Evolutionary conservation across 2,797 vertebrate genomes (phyloP).

Genomic region (Coilia nasus): DNA sequence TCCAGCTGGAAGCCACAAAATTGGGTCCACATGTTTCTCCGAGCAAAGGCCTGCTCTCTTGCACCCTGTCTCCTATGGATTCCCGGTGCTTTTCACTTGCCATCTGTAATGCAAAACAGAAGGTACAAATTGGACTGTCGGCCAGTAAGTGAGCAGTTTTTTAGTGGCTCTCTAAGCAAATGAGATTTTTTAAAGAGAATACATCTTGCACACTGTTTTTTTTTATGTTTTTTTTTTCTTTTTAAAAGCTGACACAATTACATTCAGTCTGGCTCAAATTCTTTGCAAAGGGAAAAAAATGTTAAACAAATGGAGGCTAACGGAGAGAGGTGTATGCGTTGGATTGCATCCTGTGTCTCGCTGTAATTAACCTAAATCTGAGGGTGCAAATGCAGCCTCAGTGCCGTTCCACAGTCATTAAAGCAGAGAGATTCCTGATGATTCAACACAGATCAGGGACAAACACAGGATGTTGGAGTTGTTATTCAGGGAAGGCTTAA

Average conservation of each 20-base stretch:
- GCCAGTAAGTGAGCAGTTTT: slow-evolving; percentile 51
- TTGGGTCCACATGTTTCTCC: slow-evolving; percentile 67
- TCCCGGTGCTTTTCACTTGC: slow-evolving; percentile 34
- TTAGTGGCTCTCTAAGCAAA: slow-evolving; percentile 43
- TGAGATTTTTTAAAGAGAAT: slow-evolving; percentile 44
- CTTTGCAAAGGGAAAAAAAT: neutral
- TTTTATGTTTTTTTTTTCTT: neutral
- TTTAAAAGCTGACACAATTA: neutral
- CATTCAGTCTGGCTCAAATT: neutral
- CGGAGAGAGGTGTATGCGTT: slow-evolving; percentile 14
- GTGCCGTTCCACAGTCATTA: neutral
- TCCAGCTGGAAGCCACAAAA: slow-evolving; percentile 68
- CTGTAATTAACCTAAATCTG: slow-evolving; percentile 33
- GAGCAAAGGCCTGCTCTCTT: slow-evolving; percentile 41
- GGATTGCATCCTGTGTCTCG: slow-evolving; percentile 22
- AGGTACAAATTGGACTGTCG: slow-evolving; percentile 64
- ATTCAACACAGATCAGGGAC: slow-evolving; percentile 19
- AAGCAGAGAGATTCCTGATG: slow-evolving; percentile 8
- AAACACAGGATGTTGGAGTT: slow-evolving; percentile 33
- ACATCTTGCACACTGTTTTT: slow-evolving; percentile 28
- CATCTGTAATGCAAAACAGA: slow-evolving; percentile 68
- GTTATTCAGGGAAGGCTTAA: slow-evolving; percentile 19
- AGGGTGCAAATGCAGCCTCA: slow-evolving; percentile 20
- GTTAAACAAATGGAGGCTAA: slow-evolving; percentile 23
- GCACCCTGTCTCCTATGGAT: slow-evolving; percentile 40